A percentile compares a stretch with the other conserved stretches of the same genome.
These are phyloP conservation scores for Datnioides undecimradiatus DNA, from an alignment of 2,113 vertebrate genomes.

Conservation along the genomic window DNA sequence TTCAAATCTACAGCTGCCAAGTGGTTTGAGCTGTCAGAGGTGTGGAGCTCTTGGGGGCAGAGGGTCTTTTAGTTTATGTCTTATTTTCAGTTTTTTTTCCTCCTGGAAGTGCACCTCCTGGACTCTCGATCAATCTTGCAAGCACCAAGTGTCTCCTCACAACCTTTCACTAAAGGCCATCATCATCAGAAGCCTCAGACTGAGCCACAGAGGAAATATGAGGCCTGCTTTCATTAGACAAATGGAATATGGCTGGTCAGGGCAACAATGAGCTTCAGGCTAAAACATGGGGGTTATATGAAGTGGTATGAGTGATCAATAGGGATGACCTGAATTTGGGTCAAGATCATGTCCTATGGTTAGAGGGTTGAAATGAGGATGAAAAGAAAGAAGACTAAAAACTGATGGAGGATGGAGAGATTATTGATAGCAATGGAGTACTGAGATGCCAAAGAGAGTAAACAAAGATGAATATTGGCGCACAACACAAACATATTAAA, in stretches of 20 bases:
- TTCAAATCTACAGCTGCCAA: not conserved
- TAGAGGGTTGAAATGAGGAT: constrained; percentile 36
- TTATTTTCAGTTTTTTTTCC: constrained; percentile 36
- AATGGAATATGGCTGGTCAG: constrained; percentile 71
- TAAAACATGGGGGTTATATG: constrained; percentile 51
- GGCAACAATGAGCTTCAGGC: constrained; percentile 53
- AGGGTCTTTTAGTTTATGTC: constrained; percentile 44
- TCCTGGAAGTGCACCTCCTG: constrained; percentile 46
- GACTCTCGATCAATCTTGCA: constrained; percentile 63
- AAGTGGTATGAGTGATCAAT: constrained; percentile 73
- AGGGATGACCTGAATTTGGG: constrained; percentile 64
- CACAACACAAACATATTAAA: not conserved
- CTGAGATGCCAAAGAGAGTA: constrained; percentile 2
- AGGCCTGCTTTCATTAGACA: constrained; percentile 80
- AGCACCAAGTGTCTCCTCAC: constrained; percentile 60
- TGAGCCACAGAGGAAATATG: constrained; percentile 67
- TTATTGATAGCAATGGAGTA: not conserved
- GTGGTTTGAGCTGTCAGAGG: constrained; percentile 29
- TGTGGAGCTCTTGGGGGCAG: not conserved
- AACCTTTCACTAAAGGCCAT: constrained; percentile 68
- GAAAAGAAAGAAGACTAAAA: constrained; percentile 10
- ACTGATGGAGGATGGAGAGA: not conserved
- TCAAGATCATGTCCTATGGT: constrained; percentile 68
- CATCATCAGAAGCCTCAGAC: constrained; percentile 61
- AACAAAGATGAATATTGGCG: constrained; percentile 35